These are phyloP conservation scores for Ephydatia muelleri DNA, from an alignment of 37 sponge, comb jelly and placozoan species.

Conservation along the genomic window DNA sequence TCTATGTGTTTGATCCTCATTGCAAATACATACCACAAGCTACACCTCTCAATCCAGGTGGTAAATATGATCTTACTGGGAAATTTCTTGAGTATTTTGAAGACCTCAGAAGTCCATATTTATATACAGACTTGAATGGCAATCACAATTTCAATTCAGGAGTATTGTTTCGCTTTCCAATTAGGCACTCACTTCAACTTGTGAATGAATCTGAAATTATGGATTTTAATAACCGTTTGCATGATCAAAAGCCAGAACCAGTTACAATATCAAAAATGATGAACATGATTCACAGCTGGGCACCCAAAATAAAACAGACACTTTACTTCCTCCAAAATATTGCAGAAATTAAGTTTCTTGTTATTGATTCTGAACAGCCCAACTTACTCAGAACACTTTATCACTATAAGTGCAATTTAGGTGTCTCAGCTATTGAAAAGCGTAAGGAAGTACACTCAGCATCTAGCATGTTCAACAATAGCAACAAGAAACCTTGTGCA, in stretches of 20 bases:
- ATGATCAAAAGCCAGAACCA: not conserved
- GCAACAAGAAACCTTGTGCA: not conserved
- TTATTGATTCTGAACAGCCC: slow-evolving; percentile 35
- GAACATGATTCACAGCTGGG: slow-evolving; percentile 24
- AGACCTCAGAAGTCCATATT: slow-evolving; percentile 14
- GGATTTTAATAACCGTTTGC: not conserved
- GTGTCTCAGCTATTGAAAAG: not conserved
- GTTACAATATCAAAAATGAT: slow-evolving; percentile 24
- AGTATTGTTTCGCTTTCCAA: slow-evolving; percentile 73
- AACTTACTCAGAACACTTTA: not conserved
- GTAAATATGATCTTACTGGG: slow-evolving; percentile 25
- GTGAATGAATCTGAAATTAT: slow-evolving; percentile 46
- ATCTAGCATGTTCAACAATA: not conserved
- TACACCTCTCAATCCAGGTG: slow-evolving; percentile 33
- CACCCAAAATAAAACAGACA: slow-evolving; percentile 44
- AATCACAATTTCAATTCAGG: not conserved
- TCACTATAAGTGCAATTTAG: not conserved
- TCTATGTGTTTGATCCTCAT: slow-evolving; percentile 86
- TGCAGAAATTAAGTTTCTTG: slow-evolving; percentile 29
- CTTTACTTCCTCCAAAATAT: slow-evolving; percentile 59
- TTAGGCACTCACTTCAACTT: slow-evolving; percentile 35
- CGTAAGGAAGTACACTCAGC: not conserved
- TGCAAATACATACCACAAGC: slow-evolving; percentile 45
- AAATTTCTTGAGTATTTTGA: not conserved
- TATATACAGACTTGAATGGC: not conserved